These are phyloP conservation scores for Rapana venosa DNA, from an alignment of 2,888 invertebrate genomes.

Conservation along the genomic window DNA sequence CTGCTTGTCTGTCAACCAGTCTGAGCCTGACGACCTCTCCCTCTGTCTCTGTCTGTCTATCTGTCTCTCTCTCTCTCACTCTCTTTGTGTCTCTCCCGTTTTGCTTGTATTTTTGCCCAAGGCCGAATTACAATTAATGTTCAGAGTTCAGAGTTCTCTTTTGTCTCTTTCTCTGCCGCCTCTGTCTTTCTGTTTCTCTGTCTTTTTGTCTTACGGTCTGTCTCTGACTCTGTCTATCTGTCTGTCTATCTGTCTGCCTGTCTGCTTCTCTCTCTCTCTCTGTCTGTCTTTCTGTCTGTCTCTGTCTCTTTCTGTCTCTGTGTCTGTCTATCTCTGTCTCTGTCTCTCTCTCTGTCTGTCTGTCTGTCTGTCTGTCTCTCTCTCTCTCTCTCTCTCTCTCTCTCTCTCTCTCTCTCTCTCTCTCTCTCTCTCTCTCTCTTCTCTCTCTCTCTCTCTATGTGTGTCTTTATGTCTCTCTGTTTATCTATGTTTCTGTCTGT, in stretches of 20 bases:
- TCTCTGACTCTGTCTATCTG: neutral
- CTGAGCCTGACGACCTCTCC: too few relatives aligned
- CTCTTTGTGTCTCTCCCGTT: too few relatives aligned
- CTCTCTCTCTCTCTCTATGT: neutral
- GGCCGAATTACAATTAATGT: too few relatives aligned
- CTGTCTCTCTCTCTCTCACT: too few relatives aligned
- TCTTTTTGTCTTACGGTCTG: neutral
- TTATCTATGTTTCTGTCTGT: too few relatives aligned
- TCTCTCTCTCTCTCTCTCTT: slow-evolving; percentile 13
- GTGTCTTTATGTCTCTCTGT: too few relatives aligned
- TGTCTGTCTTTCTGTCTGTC: neutral
- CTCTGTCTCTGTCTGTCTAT: too few relatives aligned
- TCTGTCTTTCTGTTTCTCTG: slow-evolving; percentile 8
- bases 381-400: neutral
- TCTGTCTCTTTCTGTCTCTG: slow-evolving; percentile 13
- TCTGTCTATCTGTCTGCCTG: neutral
- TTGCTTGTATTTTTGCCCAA: too few relatives aligned
- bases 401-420: neutral
- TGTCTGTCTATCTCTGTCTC: neutral
- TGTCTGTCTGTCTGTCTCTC: neutral
- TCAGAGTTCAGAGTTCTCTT: too few relatives aligned
- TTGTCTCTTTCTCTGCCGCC: too few relatives aligned
- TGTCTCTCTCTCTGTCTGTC: neutral
- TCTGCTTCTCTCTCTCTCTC: neutral
- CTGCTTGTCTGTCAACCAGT: too few relatives aligned